Percentiles rank a stretch among this genome's conserved stretches.
These are phyloP conservation scores for Tetropium fuscum DNA, from an alignment of 2,888 invertebrate genomes.

Conservation along the genomic window DNA sequence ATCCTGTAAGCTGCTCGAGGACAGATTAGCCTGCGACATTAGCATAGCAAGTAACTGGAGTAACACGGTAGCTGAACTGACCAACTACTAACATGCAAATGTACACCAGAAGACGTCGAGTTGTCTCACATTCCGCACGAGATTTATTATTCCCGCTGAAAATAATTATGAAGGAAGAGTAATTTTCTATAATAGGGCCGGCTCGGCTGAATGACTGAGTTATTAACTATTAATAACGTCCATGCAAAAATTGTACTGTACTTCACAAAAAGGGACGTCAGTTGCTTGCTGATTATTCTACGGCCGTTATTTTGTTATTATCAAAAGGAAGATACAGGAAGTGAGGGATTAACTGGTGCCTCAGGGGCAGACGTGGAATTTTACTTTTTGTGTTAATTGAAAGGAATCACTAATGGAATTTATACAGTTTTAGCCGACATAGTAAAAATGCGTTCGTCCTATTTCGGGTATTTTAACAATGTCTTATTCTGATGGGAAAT, in stretches of 20 bases:
- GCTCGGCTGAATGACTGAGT: constrained; percentile 9
- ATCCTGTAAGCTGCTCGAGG: constrained; percentile 42
- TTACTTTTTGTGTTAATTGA: too few relatives aligned
- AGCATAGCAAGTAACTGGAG: constrained; percentile 53
- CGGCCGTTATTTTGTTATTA: too few relatives aligned
- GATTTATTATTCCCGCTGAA: constrained; percentile 16
- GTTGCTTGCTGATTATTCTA: constrained; percentile 10
- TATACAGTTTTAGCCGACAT: too few relatives aligned
- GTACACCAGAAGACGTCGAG: constrained; percentile 18
- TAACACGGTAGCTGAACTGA: constrained; percentile 51
- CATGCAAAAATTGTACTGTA: constrained; percentile 11
- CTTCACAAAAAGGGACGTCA: background rate
- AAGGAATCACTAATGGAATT: too few relatives aligned
- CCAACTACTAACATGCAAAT: constrained; percentile 26
- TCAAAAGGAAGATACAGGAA: too few relatives aligned
- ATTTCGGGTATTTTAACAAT: too few relatives aligned
- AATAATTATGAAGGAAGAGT: constrained; percentile 1
- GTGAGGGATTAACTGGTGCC: too few relatives aligned
- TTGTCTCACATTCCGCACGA: constrained; percentile 17
- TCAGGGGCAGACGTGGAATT: too few relatives aligned
- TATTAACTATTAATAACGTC: constrained; percentile 12
- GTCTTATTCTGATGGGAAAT: too few relatives aligned
- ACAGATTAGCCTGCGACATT: constrained; percentile 59
- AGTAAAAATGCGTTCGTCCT: too few relatives aligned
- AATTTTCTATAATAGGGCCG: constrained; percentile 14